These are phyloP conservation scores for Plebejus anna DNA, from an alignment of 2,888 invertebrate genomes.

Conservation along the genomic window DNA sequence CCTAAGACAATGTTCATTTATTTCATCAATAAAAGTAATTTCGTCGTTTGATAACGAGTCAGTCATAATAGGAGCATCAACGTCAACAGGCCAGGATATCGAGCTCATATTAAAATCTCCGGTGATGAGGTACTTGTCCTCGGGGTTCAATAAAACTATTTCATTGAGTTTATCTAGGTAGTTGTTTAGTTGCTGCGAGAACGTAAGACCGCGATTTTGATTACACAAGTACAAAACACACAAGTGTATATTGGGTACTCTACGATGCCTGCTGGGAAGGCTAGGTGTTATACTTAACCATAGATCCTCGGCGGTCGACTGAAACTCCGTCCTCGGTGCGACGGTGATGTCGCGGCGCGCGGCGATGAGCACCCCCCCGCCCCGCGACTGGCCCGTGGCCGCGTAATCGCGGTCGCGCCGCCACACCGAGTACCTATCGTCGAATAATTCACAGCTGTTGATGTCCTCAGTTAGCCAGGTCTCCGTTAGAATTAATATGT, in stretches of 20 bases:
- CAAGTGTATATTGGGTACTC: neutral
- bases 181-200: neutral
- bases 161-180: neutral
- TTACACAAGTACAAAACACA: neutral
- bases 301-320: neutral
- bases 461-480: conserved; percentile 21
- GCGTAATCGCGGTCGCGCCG: neutral
- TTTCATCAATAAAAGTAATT: conserved; percentile 1
- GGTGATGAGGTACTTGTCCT: neutral
- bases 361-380: neutral
- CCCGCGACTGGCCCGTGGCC: neutral
- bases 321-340: neutral
- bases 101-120: conserved; percentile 14
- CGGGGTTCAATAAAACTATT: neutral
- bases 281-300: neutral
- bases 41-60: neutral
- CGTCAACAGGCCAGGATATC: neutral
- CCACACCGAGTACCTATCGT: conserved; percentile 2
- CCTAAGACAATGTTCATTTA: neutral
- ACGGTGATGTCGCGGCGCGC: neutral
- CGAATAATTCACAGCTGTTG: neutral
- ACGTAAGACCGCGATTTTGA: neutral
- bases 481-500: conserved; percentile 4
- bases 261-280: neutral
- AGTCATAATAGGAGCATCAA: neutral